Conservation (phyloP, 2,797 vertebrate species). For the Taenioides sp. region DNA sequence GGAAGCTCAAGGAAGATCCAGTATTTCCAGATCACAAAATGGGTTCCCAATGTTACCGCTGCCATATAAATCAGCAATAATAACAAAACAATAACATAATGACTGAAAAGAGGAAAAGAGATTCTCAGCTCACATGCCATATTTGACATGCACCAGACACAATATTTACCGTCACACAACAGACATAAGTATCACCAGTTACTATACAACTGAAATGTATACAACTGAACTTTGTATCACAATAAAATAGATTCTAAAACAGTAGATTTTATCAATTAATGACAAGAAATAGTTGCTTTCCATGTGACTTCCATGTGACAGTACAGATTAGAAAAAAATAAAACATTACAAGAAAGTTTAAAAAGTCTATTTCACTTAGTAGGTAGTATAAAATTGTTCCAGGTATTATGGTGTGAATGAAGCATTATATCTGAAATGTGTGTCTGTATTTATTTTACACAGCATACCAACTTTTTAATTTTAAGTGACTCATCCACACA, state of each 20-base stretch:
- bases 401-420: too few species aligned
- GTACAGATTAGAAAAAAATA: neutral
- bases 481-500: slow-evolving; percentile 31
- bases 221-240: neutral
- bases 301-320: neutral
- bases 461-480: neutral
- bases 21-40: slow-evolving; percentile 27
- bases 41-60: neutral
- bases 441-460: too few species aligned
- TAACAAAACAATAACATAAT: neutral
- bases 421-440: too few species aligned
- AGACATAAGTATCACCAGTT: slow-evolving; percentile 37
- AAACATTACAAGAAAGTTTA: too few species aligned
- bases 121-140: slow-evolving; percentile 28
- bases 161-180: slow-evolving; percentile 32
- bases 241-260: neutral
- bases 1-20: slow-evolving; percentile 20
- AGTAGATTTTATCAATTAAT: neutral
- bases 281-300: slow-evolving; percentile 11
- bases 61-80: neutral
- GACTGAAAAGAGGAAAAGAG: slow-evolving; percentile 10
- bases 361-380: too few species aligned
- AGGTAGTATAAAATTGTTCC: too few species aligned
- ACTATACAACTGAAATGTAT: neutral
- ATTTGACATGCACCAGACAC: slow-evolving; percentile 12